Base-by-base conservation (phyloP, 2,888 invertebrate genomes). In the Macrophya alboannulata region DNA sequence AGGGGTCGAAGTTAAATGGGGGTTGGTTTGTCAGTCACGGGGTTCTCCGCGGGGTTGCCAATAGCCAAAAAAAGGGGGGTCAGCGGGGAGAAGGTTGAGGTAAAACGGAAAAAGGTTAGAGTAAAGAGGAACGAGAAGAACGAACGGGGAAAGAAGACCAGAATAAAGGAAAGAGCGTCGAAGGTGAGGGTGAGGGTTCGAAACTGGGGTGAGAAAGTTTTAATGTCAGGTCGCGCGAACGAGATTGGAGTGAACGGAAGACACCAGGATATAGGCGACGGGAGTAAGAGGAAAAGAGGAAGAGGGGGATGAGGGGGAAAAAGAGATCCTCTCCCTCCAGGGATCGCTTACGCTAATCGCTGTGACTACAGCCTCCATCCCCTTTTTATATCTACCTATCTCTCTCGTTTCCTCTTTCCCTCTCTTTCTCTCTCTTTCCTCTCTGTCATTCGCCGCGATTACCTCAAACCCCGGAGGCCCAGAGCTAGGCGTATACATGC, bases 301-400 rank as follows among this genome's bases (percentile, higher is more conserved):
- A 31, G 68, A 74, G 77, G 77, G 68, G 82, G 68, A 31, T 40
- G 25, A 40, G 65, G 48, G 65, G 48, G 21, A 40, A 40, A 62
- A 51, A 37, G 59, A 43, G 62, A 79, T 62, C 59, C 37, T 21
- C 43, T n/a, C 43, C 87, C 90, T 89, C 87, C 15, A 68, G 87
- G 90, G 89, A 90, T 88, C 90, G 88, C 85, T 90, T 88, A 87
- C 88, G 89, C 90, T 90, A 90, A 90, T 90, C 90, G 90, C 86
- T 86, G 84, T 86, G 88, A 87, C 87, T 90, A 87, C 86, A 86
- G 88, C 87, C 88, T 84, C 55, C 65, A 72, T 68, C 81, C 62
- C 71, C 37, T 48, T 76, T 65, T 71, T 21, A 45, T 83, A 8
- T 40, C n/a, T 40, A 62, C 40, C 81, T 43, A 6, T 81, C 40